A percentile compares a stretch with the other conserved stretches of the same genome.
Evolutionary conservation across 2,888 invertebrate species (phyloP).

Genomic region (Ophion ventricosus): DNA sequence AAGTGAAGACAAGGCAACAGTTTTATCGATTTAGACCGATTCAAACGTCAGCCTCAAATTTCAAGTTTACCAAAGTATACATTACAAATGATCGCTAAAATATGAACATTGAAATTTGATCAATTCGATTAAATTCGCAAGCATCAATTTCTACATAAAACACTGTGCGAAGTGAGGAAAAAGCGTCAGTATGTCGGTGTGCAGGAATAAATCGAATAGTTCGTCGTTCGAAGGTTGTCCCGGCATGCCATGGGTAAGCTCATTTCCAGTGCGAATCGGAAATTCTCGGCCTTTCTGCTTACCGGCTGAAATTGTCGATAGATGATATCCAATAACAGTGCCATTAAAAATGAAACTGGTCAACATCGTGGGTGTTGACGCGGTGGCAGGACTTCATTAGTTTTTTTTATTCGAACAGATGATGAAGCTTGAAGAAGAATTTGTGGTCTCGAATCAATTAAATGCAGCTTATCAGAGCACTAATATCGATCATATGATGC

Average conservation of each 20-base stretch:
- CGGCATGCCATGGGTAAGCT: constrained; percentile 51
- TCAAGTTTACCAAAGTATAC: not conserved
- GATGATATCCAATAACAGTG: no score
- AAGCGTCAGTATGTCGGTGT: constrained; percentile 23
- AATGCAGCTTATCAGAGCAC: constrained; percentile 70
- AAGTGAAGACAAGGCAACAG: not conserved
- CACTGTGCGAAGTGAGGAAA: not conserved
- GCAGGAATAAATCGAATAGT: constrained; percentile 10
- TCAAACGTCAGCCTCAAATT: constrained; percentile 26
- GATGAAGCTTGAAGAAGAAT: constrained; percentile 67
- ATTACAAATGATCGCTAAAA: not conserved
- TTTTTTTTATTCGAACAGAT: constrained; percentile 56
- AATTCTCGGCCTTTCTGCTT: not conserved
- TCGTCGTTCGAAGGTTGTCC: constrained; percentile 34
- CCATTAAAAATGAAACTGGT: not conserved
- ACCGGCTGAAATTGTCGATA: not conserved
- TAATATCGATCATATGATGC: constrained; percentile 69
- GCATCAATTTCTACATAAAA: not conserved
- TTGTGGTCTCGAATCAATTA: constrained; percentile 66
- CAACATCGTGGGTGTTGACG: not conserved
- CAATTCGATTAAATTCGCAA: not conserved
- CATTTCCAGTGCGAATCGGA: constrained; percentile 7
- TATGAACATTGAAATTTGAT: not conserved
- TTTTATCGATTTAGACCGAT: not conserved
- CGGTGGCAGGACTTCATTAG: not conserved